Evolutionary conservation across 1,140 invertebrate species (phyloP).

Genomic region (Bombus huntii): DNA sequence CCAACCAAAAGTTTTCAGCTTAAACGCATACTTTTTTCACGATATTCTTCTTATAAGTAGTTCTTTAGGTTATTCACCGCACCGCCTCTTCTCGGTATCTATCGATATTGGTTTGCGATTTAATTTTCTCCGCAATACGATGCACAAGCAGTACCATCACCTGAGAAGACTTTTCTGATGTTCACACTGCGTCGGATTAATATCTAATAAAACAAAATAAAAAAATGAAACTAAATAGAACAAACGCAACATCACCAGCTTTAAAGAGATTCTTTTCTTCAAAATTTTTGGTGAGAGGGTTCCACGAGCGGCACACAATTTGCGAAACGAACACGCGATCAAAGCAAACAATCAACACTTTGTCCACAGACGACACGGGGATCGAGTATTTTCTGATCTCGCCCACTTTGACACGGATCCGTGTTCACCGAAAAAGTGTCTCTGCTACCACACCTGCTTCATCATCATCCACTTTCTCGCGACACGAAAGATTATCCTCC

Average conservation of each 20-base stretch:
- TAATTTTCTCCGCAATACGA: conserved; percentile 42
- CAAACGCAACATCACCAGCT: conserved; percentile 46
- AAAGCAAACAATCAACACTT: conserved; percentile 66
- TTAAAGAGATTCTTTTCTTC: conserved; percentile 34
- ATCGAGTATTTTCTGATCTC: conserved; percentile 92
- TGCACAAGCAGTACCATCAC: conserved; percentile 28
- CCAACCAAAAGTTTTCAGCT: conserved; percentile 27
- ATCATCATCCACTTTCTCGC: conserved; percentile 65
- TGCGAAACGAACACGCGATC: background rate
- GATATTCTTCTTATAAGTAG: conserved; percentile 3
- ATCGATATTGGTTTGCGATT: conserved; percentile 77
- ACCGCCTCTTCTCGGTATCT: conserved; percentile 71
- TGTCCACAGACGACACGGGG: conserved; percentile 87
- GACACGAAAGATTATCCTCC: background rate
- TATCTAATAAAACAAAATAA: background rate
- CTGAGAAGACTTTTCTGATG: conserved; percentile 21
- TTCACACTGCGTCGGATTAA: conserved; percentile 41
- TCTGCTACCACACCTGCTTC: conserved; percentile 66
- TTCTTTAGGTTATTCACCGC: conserved; percentile 56
- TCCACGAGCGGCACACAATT: background rate
- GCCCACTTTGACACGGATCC: conserved; percentile 89
- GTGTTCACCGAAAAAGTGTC: conserved; percentile 87
- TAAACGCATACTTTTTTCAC: background rate
- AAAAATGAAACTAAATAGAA: background rate
- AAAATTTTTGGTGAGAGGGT: conserved; percentile 72